Evolutionary conservation across 2,888 invertebrate genomes (phyloP), one percentile per base, ranked within the genome.

Genomic region (Endomychus coccineus): DNA sequence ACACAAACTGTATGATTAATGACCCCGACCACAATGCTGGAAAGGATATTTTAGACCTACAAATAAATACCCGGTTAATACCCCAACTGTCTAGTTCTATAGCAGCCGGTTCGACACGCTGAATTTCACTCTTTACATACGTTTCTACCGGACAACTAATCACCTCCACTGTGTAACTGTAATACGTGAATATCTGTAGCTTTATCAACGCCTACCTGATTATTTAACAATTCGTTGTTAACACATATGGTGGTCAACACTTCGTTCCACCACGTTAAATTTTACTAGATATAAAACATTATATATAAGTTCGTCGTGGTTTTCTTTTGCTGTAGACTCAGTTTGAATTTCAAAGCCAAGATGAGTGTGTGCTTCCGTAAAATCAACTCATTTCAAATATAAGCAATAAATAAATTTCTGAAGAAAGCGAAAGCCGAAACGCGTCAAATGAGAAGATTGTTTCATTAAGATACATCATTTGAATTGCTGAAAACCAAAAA

Each of bases 1-100:
- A 56, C 55, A 57, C 56, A 54, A 56, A 53, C 55, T 52, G 51
- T 62, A 62, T 66, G 64, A 65, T 68, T 67, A 66, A 67, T 68
- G 59, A 59, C 58, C 43, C n/a, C 41, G 45, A 50, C 45, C 51
- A 59, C 61, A 60, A 61, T 61, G 54, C 45, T 56, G 54, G 56
- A 56, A 55, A 52, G 58, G 49, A 56, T 53, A 51, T 51, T 47
- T 47, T 50, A 46, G 44, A 49, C 50, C 52, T 48, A 35, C 31
- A 39, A 58, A 59, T 56, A 55, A 56, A 57, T 55, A 56, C 52
- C 52, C 50, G 56, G 55, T 57, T 58, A 55, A 56, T 28, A 34
- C 32, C 34, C 25, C 15, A 28, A 19, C 33, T 28, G 33, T 33
- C 34, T 38, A 27, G 33, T 38, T 38, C 28, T 33, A 38, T 38